Evolutionary conservation across 2,797 vertebrate species (phyloP).

Genomic region (Siniperca obscura): DNA sequence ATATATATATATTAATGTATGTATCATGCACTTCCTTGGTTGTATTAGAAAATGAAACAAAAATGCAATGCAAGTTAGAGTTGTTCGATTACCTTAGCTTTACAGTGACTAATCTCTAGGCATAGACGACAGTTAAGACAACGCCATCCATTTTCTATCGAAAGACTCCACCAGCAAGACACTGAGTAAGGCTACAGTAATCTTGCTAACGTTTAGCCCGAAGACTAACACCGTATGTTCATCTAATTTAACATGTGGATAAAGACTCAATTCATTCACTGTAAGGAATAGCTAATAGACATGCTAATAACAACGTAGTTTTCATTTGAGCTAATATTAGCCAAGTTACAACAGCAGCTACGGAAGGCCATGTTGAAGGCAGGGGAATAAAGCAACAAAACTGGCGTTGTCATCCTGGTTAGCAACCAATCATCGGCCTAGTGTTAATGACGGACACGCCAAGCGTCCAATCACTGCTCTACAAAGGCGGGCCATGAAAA

Average conservation of each 20-base stretch:
- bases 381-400: slow-evolving; percentile 77
- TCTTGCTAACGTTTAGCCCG: slow-evolving; percentile 35
- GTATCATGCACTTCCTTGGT: no score
- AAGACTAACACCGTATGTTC: neutral
- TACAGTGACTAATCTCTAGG: slow-evolving; percentile 31
- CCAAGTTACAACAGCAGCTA: slow-evolving; percentile 61
- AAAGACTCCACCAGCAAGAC: slow-evolving; percentile 47
- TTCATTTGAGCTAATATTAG: slow-evolving; percentile 45
- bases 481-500: slow-evolving; percentile 71
- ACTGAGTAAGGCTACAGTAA: slow-evolving; percentile 38
- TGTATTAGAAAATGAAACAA: neutral
- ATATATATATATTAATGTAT: no score
- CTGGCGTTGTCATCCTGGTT: slow-evolving; percentile 79
- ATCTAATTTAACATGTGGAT: neutral
- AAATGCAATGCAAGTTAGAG: neutral
- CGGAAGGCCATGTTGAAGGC: slow-evolving; percentile 82
- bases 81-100: slow-evolving; percentile 9
- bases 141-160: slow-evolving; percentile 76
- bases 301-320: slow-evolving; percentile 21
- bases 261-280: neutral
- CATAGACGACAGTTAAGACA: slow-evolving; percentile 49
- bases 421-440: slow-evolving; percentile 79
- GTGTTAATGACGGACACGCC: slow-evolving; percentile 62
- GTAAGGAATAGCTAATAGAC: neutral
- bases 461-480: slow-evolving; percentile 69